Evolutionary conservation across 2,113 vertebrate genomes (phyloP).

Genomic region (Acanthisitta chloris): DNA sequence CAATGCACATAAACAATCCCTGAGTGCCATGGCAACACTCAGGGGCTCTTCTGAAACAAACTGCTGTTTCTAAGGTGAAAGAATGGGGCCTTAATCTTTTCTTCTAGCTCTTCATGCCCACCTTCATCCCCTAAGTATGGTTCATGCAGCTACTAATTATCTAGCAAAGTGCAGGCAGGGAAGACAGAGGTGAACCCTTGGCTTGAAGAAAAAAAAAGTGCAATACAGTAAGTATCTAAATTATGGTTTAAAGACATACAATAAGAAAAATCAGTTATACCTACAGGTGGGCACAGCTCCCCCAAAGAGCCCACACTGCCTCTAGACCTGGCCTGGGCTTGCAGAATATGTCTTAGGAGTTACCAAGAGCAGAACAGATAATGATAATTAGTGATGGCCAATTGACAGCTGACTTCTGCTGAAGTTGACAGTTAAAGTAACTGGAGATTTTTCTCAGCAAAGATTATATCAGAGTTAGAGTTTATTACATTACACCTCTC

Average conservation of each 20-base stretch:
- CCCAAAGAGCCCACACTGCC: not conserved
- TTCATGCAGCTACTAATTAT: not conserved
- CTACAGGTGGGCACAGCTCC: not conserved
- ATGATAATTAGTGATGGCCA: not conserved
- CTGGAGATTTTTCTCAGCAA: not conserved
- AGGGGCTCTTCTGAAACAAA: not conserved
- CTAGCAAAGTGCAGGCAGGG: not conserved
- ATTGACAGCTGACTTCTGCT: not conserved
- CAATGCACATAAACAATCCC: not conserved
- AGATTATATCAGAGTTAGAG: not conserved
- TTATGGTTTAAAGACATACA: not conserved
- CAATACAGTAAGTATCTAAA: not conserved
- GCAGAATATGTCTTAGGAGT: not conserved
- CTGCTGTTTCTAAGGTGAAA: constrained; percentile 18
- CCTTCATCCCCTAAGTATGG: not conserved
- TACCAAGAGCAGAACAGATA: not conserved
- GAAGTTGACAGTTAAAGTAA: not conserved
- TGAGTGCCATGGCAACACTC: constrained; percentile 25
- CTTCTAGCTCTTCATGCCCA: not conserved
- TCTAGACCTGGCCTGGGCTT: not conserved
- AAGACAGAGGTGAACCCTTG: not conserved
- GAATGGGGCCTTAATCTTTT: constrained; percentile 32
- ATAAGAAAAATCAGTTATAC: not conserved
- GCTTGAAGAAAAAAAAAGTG: not conserved
- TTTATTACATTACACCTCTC: not conserved